Evolutionary conservation across 2,113 vertebrate genomes (phyloP).

Genomic region (Sylvia atricapilla): DNA sequence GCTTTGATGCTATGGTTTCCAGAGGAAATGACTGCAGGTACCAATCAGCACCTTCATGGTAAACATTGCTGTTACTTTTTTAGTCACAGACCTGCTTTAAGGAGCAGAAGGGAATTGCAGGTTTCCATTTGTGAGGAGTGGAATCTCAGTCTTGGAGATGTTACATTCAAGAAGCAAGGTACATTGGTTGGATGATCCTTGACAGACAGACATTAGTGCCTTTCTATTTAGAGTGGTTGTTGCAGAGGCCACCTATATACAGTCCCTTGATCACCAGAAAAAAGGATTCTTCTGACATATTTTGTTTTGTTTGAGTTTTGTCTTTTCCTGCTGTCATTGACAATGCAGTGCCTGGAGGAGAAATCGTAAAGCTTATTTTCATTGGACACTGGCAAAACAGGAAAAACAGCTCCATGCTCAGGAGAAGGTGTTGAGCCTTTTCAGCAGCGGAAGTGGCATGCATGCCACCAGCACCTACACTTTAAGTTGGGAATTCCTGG

Average conservation of each 20-base stretch:
- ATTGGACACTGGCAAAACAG: not conserved
- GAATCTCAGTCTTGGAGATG: not conserved
- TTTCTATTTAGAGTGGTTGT: not conserved
- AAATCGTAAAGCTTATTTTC: not conserved
- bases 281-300: not conserved
- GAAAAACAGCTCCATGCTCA: not conserved
- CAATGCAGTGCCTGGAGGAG: not conserved
- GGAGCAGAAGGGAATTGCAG: not conserved
- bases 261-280: not conserved
- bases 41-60: not conserved
- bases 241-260: not conserved
- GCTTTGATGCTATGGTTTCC: not conserved
- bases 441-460: not conserved
- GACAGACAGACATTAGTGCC: not conserved
- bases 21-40: constrained; percentile 28
- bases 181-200: not conserved
- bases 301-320: not conserved
- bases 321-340: not conserved
- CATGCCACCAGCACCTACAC: not conserved
- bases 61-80: not conserved
- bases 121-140: not conserved
- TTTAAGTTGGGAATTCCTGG: not conserved
- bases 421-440: not conserved
- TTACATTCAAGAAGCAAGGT: not conserved
- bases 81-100: not conserved